Conservation (phyloP, 2,888 invertebrate genomes). For the Melieria crassipennis region DNA sequence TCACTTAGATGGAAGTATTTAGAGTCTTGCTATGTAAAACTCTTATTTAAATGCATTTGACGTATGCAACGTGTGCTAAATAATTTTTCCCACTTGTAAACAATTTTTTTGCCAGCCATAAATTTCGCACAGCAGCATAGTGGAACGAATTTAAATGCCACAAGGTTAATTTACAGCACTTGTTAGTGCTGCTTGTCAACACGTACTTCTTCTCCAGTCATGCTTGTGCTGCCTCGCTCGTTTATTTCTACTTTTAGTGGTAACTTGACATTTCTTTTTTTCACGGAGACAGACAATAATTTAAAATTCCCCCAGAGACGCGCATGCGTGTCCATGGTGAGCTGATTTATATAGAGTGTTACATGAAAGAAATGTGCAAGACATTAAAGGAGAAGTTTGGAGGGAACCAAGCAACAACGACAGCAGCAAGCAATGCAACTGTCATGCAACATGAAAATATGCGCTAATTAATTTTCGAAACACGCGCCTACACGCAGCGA, state of each 20-base stretch:
- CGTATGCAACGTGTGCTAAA: too few relatives aligned
- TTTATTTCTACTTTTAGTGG: neutral
- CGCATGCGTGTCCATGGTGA: conserved; percentile 13
- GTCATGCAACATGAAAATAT: conserved; percentile 29
- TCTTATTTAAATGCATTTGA: too few relatives aligned
- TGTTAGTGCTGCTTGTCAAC: conserved; percentile 18
- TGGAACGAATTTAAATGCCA: neutral
- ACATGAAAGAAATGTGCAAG: neutral
- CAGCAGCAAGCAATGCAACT: conserved; percentile 9
- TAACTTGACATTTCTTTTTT: neutral
- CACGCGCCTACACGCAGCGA: conserved; percentile 47
- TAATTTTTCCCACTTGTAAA: too few relatives aligned
- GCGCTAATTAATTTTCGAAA: conserved; percentile 47
- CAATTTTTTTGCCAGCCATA: neutral
- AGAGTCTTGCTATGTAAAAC: too few relatives aligned
- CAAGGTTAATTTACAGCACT: conserved; percentile 22
- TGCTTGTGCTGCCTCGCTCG: conserved; percentile 2
- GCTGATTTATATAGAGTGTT: conserved; percentile 8
- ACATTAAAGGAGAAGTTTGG: neutral
- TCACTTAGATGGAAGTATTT: too few relatives aligned
- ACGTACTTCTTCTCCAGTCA: conserved; percentile 10
- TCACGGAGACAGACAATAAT: conserved; percentile 11
- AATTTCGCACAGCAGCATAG: neutral
- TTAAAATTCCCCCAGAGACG: conserved; percentile 8
- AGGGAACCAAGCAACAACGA: too few relatives aligned